These are phyloP conservation scores for Panthera uncia DNA, from an alignment of 2,113 vertebrate species.

Conservation along the genomic window DNA sequence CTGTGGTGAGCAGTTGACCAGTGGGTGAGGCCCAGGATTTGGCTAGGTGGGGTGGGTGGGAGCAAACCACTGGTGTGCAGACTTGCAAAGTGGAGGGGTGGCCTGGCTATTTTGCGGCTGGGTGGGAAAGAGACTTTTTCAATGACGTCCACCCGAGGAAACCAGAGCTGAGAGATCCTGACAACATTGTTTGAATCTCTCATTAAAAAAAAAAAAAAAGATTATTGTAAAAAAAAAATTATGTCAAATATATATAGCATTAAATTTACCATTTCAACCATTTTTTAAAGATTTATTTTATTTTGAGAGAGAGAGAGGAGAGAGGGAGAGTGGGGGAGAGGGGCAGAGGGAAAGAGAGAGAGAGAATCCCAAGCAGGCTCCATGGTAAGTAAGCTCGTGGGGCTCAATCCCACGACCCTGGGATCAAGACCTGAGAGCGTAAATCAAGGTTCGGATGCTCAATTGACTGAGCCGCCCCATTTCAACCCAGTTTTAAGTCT, in stretches of 20 bases:
- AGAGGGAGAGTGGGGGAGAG: no score
- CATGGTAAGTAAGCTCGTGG: no score
- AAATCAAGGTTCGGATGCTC: no score
- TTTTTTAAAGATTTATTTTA: not conserved
- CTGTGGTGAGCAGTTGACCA: rapidly evolving
- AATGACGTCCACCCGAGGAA: rapidly evolving
- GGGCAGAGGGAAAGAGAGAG: no score
- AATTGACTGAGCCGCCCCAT: no score
- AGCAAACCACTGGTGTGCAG: not conserved
- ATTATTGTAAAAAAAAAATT: not conserved
- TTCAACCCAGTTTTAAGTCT: not conserved
- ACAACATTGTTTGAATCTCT: not conserved
- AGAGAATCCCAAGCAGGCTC: no score
- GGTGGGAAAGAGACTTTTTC: not conserved
- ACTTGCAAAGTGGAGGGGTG: not conserved
- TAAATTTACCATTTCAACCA: not conserved
- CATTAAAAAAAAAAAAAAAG: not conserved
- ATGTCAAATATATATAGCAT: not conserved
- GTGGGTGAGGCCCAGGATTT: no score
- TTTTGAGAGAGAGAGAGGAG: no score
- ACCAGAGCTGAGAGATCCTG: not conserved
- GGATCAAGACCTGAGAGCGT: no score
- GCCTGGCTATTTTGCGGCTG: not conserved
- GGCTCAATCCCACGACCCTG: no score
- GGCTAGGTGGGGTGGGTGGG: not conserved